phyloP scores from a whole-genome alignment of 2,888 invertebrate genomes.

The Cantharis rustica region DNA sequence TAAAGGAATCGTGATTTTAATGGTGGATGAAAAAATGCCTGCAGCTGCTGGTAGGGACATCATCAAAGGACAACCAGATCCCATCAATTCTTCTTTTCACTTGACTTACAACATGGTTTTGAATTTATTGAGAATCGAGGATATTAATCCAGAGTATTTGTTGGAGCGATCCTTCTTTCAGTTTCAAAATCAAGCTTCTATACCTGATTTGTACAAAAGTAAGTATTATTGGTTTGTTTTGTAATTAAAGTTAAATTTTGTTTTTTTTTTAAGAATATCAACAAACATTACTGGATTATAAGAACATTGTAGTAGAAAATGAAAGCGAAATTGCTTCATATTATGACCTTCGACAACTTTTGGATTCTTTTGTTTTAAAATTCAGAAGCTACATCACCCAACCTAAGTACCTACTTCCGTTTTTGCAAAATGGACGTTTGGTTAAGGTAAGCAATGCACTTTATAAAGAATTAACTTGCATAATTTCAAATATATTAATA shows the following conservation, averaged over 20 bases:
- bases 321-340: constrained; percentile 81
- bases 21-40: constrained; percentile 97
- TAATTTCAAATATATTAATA: neutral
- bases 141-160: constrained; percentile 99
- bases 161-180: constrained; percentile 97
- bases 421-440: constrained; percentile 91
- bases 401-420: constrained; percentile 89
- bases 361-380: constrained; percentile 74
- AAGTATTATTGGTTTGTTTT: constrained; percentile 48
- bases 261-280: constrained; percentile 62
- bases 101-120: constrained; percentile 99
- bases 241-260: no score
- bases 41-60: constrained; percentile 75
- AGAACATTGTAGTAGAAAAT: constrained; percentile 68
- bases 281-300: constrained; percentile 68
- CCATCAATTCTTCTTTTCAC: constrained; percentile 98
- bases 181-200: constrained; percentile 96
- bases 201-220: constrained; percentile 89
- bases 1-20: constrained; percentile 95
- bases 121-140: constrained; percentile 94
- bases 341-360: constrained; percentile 81
- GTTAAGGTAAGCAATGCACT: constrained; percentile 69
- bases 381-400: constrained; percentile 81
- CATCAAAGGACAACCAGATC: constrained; percentile 88
- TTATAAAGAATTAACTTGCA: neutral